Evolutionary conservation across 2,113 vertebrate genomes (phyloP).

Genomic region (Dicerorhinus sumatrensis): DNA sequence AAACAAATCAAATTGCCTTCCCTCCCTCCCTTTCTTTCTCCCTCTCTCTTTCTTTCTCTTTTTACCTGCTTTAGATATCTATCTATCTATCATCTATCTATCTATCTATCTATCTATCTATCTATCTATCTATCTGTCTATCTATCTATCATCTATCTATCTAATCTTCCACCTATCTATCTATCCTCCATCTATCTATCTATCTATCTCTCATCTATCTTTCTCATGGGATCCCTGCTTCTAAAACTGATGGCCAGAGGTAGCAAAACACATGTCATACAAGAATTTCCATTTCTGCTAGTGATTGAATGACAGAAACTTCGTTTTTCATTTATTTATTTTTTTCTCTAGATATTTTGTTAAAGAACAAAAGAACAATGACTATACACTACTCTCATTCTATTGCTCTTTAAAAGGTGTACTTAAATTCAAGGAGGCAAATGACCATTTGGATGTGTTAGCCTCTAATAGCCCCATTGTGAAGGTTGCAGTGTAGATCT

Average conservation of each 20-base stretch:
- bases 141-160: neutral
- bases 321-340: neutral
- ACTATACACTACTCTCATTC: neutral
- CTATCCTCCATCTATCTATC: neutral
- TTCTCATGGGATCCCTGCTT: neutral
- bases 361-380: neutral
- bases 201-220: neutral
- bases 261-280: neutral
- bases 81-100: neutral
- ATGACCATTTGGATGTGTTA: neutral
- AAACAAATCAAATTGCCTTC: neutral
- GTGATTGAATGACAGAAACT: neutral
- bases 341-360: neutral
- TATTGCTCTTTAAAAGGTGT: neutral
- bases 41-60: neutral
- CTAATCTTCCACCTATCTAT: neutral
- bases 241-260: neutral
- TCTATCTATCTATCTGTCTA: neutral
- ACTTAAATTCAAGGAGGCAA: neutral
- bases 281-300: constrained; percentile 2
- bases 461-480: neutral
- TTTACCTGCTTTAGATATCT: neutral
- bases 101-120: neutral
- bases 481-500: neutral
- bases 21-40: accelerated